Percentiles rank a stretch among this genome's conserved stretches.
Conservation (phyloP, 2,797 vertebrate genomes). For the Myotis vivesi region DNA sequence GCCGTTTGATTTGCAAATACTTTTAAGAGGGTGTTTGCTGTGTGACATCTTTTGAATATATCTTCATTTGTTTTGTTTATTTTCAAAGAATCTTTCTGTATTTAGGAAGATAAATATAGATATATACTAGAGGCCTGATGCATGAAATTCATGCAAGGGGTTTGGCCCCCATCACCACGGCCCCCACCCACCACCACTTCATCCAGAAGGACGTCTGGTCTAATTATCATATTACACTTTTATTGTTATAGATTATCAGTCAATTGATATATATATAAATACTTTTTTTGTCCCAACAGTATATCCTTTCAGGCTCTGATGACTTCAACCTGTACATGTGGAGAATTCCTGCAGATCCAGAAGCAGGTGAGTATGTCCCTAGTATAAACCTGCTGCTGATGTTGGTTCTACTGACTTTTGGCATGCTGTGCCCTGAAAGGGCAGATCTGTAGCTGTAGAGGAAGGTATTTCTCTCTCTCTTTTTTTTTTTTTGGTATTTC, state of each 20-base stretch:
- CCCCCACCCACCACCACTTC: no score
- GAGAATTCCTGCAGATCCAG: conserved; percentile 97
- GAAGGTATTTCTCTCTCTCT: background rate
- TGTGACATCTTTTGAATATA: background rate
- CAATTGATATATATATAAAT: no score
- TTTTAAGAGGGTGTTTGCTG: conserved; percentile 30
- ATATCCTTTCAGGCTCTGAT: conserved; percentile 98
- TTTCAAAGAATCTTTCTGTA: background rate
- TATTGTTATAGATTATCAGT: no score
- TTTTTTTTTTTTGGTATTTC: background rate
- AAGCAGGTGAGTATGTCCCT: conserved; percentile 89
- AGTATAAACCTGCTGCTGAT: background rate
- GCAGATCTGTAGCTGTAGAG: background rate
- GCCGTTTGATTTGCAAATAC: conserved; percentile 30
- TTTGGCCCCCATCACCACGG: no score
- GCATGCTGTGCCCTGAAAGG: background rate
- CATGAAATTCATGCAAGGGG: no score
- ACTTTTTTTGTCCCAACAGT: conserved; percentile 87
- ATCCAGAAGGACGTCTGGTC: no score
- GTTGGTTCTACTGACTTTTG: background rate
- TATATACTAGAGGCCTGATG: background rate
- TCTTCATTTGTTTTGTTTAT: conserved; percentile 26
- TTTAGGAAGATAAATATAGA: background rate
- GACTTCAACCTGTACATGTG: conserved; percentile 99
- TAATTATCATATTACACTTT: no score